Conservation (phyloP, 1,140 invertebrate genomes). For the Portunus trituberculatus region DNA sequence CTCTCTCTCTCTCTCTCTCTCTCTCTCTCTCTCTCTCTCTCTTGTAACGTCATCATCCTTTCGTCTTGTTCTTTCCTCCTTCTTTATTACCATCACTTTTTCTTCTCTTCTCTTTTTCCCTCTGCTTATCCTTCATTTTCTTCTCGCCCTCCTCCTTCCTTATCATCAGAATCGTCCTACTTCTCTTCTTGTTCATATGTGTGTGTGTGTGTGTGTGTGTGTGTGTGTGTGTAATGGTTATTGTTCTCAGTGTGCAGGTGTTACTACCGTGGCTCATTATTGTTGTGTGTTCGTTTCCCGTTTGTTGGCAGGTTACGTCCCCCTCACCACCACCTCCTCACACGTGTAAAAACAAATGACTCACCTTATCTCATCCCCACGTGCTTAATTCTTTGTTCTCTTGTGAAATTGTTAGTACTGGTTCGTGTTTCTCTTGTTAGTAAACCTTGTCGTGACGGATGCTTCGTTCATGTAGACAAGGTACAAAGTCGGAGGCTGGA, state of each 20-base stretch:
- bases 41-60: not conserved
- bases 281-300: not conserved
- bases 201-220: not conserved
- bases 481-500: no score
- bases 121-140: not conserved
- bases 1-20: not conserved
- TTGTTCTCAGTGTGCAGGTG: not conserved
- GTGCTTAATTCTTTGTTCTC: not conserved
- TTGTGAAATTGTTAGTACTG: not conserved
- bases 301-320: not conserved
- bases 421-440: no score
- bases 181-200: not conserved
- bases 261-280: not conserved
- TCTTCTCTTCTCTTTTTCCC: not conserved
- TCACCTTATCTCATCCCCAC: not conserved
- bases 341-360: not conserved
- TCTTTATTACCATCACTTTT: not conserved
- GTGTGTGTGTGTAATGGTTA: not conserved
- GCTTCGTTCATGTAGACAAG: no score
- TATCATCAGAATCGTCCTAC: not conserved
- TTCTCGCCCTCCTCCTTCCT: not conserved
- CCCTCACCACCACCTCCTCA: not conserved
- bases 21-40: not conserved
- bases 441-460: no score
- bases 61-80: not conserved